phyloP scores from a whole-genome alignment of 2,113 vertebrate genomes.

The Actinemys pallida region DNA sequence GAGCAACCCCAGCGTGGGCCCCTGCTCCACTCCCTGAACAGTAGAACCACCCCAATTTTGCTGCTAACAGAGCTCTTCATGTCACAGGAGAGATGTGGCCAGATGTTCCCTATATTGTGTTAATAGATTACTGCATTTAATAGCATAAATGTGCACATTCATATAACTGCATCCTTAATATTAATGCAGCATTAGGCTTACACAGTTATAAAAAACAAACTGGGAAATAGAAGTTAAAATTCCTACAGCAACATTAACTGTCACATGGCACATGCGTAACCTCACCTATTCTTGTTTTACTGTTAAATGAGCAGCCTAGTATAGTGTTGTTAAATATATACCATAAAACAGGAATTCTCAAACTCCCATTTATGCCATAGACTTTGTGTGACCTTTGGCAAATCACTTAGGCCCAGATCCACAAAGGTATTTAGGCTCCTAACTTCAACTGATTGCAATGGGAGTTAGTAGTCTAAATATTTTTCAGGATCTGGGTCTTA shows the following conservation, averaged over 20 bases:
- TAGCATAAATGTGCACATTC: not conserved
- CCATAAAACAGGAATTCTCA: not conserved
- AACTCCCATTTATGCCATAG: no score
- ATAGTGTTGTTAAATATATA: not conserved
- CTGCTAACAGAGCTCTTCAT: not conserved
- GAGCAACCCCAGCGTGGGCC: not conserved
- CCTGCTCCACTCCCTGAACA: not conserved
- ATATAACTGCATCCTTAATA: not conserved
- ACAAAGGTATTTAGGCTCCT: no score
- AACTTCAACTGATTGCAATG: no score
- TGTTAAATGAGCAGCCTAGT: not conserved
- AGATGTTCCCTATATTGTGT: not conserved
- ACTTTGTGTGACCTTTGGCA: no score
- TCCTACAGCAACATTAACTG: not conserved
- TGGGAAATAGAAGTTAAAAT: not conserved
- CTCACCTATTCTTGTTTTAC: not conserved
- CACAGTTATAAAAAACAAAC: not conserved
- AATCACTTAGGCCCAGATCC: no score
- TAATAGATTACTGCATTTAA: not conserved
- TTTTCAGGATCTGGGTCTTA: no score
- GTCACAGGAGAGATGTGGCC: not conserved
- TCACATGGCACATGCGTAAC: not conserved
- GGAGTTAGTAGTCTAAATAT: no score
- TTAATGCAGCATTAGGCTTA: not conserved
- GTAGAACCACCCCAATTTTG: not conserved